Evolutionary conservation across 2,113 vertebrate genomes (phyloP).

Genomic region (Aplodontia rufa): DNA sequence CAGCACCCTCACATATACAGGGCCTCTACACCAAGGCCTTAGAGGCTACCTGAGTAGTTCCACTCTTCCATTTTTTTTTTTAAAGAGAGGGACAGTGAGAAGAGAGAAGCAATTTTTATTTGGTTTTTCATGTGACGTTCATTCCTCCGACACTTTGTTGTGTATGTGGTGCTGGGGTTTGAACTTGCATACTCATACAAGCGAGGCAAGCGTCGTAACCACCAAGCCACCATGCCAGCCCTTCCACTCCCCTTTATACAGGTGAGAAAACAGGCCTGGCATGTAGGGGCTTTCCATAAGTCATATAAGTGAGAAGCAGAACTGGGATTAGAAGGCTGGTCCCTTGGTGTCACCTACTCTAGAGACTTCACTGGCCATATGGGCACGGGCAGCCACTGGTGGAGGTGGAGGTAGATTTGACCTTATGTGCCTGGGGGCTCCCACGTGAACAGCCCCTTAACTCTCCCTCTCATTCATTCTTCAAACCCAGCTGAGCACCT

Average conservation of each 20-base stretch:
- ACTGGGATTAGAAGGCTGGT: neutral
- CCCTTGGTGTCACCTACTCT: neutral
- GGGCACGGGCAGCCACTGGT: neutral
- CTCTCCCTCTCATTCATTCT: neutral
- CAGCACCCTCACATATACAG: neutral
- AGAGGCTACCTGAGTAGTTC: neutral
- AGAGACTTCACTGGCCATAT: neutral
- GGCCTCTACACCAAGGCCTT: neutral
- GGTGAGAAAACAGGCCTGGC: neutral
- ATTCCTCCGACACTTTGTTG: too few species aligned
- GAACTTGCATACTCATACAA: too few species aligned
- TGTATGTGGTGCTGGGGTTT: too few species aligned
- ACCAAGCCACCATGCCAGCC: too few species aligned
- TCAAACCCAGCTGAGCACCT: neutral
- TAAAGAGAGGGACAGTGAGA: too few species aligned
- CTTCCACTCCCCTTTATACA: neutral
- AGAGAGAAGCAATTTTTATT: too few species aligned
- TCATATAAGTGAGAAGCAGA: neutral
- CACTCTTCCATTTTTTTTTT: too few species aligned
- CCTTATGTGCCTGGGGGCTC: neutral
- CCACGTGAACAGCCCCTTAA: neutral
- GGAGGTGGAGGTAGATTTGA: rapidly evolving
- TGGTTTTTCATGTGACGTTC: too few species aligned
- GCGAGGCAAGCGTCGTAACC: too few species aligned
- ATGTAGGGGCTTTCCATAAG: neutral